phyloP scores from a whole-genome alignment of 2,797 vertebrate species.

The Tragelaphus eurycerus region DNA sequence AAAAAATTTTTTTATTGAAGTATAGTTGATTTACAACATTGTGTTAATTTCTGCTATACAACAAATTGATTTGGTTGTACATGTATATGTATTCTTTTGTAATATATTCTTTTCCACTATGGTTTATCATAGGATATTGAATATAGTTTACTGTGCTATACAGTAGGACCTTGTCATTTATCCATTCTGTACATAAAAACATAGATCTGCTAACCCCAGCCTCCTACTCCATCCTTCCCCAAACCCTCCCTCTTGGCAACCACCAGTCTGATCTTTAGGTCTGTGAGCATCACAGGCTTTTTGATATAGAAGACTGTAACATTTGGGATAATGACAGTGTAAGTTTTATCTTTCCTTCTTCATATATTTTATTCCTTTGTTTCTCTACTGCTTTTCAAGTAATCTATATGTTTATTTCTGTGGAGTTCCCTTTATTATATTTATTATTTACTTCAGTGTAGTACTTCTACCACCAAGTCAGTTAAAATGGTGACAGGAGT shows the following conservation, averaged over 20 bases:
- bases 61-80: neutral
- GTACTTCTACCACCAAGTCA: neutral
- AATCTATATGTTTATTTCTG: neutral
- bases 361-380: neutral
- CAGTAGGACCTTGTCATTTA: neutral
- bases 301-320: neutral
- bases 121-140: neutral
- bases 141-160: neutral
- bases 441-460: neutral
- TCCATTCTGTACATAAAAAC: neutral
- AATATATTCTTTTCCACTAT: neutral
- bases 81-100: neutral
- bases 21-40: neutral
- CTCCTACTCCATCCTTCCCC: neutral
- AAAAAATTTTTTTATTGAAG: fast-evolving
- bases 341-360: neutral
- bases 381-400: neutral
- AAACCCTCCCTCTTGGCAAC: neutral
- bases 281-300: neutral
- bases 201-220: neutral
- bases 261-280: neutral
- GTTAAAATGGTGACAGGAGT: neutral
- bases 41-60: neutral
- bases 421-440: neutral
- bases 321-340: neutral